These are phyloP conservation scores for Corythornis madagascariensis DNA, from an alignment of 2,113 vertebrate genomes.

Conservation along the genomic window DNA sequence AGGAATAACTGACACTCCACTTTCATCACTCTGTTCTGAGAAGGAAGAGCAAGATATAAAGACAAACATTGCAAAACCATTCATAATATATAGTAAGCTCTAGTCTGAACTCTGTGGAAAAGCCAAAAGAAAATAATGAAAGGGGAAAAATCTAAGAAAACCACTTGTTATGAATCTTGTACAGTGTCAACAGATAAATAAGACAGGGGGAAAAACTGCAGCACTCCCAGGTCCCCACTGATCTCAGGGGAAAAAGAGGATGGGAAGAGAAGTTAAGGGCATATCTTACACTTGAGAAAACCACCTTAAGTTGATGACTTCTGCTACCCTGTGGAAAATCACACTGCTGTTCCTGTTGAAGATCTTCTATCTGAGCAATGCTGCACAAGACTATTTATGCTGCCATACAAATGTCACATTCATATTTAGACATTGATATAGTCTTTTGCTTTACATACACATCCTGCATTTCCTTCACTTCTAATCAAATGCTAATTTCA, in stretches of 20 bases:
- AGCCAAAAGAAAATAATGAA: background rate
- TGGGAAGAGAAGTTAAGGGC: background rate
- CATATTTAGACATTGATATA: slow-evolving; percentile 23
- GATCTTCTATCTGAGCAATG: background rate
- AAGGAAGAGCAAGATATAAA: background rate
- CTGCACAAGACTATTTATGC: background rate
- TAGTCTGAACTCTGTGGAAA: background rate
- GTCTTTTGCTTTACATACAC: slow-evolving; percentile 23
- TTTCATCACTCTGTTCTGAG: background rate
- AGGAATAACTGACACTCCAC: background rate
- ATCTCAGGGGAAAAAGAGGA: background rate
- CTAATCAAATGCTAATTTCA: slow-evolving; percentile 68
- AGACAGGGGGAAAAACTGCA: background rate
- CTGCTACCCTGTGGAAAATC: background rate
- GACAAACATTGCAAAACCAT: background rate
- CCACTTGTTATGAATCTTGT: background rate
- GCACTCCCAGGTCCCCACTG: background rate
- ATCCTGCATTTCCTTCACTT: slow-evolving; percentile 40
- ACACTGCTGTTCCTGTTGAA: background rate
- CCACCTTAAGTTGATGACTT: background rate
- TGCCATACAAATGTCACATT: slow-evolving; percentile 26
- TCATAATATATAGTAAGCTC: background rate
- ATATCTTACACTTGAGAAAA: background rate
- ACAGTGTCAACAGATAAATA: background rate
- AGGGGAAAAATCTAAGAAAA: background rate